Evolutionary conservation across 1,140 invertebrate genomes (phyloP).

Genomic region (Galleria mellonella): DNA sequence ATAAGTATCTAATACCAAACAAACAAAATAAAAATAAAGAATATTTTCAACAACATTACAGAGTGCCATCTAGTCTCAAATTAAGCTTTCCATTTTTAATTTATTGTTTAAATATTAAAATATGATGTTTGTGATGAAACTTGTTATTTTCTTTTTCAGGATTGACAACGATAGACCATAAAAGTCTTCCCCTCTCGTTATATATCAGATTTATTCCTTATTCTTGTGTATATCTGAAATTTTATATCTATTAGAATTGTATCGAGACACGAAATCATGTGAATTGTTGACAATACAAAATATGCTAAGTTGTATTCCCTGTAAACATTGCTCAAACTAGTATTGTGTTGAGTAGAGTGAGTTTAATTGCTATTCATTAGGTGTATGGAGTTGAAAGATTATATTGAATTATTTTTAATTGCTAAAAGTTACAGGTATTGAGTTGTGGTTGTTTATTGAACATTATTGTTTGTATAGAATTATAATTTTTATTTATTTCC

Average conservation of each 20-base stretch:
- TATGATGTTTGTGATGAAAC: too few species aligned
- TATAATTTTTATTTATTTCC: too few species aligned
- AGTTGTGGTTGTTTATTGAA: conserved; percentile 2
- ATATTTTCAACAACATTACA: too few species aligned
- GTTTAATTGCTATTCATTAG: conserved; percentile 28
- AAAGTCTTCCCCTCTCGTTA: conserved; percentile 68
- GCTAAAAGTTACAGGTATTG: not conserved
- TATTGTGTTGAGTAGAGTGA: conserved; percentile 34
- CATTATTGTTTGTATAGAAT: too few species aligned
- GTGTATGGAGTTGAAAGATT: conserved; percentile 12
- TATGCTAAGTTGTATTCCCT: conserved; percentile 49
- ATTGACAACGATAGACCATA: conserved; percentile 60
- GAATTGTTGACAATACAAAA: conserved; percentile 66
- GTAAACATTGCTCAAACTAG: conserved; percentile 61
- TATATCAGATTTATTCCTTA: conserved; percentile 62
- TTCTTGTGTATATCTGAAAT: conserved; percentile 55
- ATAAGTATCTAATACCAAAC: too few species aligned
- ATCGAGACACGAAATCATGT: conserved; percentile 48
- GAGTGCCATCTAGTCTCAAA: too few species aligned
- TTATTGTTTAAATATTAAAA: too few species aligned
- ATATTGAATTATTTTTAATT: conserved; percentile 7
- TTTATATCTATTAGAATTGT: conserved; percentile 62
- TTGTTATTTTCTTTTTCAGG: conserved; percentile 41
- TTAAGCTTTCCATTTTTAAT: too few species aligned
- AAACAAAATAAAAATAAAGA: too few species aligned